Percentiles rank a stretch among this genome's conserved stretches.
Evolutionary conservation across 2,888 invertebrate genomes (phyloP).

Genomic region (Trissoscelio sp.): DNA sequence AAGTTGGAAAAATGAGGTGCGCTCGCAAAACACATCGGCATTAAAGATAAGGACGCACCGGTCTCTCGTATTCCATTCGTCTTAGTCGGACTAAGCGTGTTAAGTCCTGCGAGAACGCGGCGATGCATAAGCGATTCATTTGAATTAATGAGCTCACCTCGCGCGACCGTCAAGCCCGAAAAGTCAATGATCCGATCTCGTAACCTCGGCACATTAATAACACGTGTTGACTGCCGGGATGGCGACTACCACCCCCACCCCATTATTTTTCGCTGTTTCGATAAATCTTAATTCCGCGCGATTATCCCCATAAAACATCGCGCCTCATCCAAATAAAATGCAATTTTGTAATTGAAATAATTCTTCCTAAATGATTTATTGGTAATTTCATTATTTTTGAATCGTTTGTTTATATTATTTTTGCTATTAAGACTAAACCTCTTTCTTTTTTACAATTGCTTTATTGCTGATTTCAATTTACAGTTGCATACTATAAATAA

Average conservation of each 20-base stretch:
- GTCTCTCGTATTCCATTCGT: constrained; percentile 73
- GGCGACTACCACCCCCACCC: background rate
- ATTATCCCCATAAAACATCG: constrained; percentile 53
- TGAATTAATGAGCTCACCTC: constrained; percentile 78
- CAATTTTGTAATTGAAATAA: constrained; percentile 56
- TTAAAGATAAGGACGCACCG: constrained; percentile 70
- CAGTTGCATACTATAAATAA: no score
- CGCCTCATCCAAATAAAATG: constrained; percentile 19
- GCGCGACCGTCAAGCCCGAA: constrained; percentile 67
- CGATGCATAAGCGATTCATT: constrained; percentile 78
- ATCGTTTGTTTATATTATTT: no score
- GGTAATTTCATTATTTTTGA: no score
- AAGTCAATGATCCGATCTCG: constrained; percentile 68
- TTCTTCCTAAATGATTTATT: constrained; percentile 32
- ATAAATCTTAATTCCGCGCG: constrained; percentile 62
- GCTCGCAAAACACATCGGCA: constrained; percentile 72
- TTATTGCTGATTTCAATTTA: no score
- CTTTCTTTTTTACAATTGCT: no score
- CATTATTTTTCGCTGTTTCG: constrained; percentile 56
- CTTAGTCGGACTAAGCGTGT: constrained; percentile 75
- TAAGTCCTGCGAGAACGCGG: constrained; percentile 73
- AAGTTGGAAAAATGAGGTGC: constrained; percentile 60
- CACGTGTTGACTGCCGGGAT: constrained; percentile 27
- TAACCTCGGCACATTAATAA: constrained; percentile 59
- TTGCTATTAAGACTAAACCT: no score